Percentiles rank a stretch among this genome's conserved stretches.
These are phyloP conservation scores for Lydus trimaculatus DNA, from an alignment of 2,888 invertebrate genomes.

Conservation along the genomic window DNA sequence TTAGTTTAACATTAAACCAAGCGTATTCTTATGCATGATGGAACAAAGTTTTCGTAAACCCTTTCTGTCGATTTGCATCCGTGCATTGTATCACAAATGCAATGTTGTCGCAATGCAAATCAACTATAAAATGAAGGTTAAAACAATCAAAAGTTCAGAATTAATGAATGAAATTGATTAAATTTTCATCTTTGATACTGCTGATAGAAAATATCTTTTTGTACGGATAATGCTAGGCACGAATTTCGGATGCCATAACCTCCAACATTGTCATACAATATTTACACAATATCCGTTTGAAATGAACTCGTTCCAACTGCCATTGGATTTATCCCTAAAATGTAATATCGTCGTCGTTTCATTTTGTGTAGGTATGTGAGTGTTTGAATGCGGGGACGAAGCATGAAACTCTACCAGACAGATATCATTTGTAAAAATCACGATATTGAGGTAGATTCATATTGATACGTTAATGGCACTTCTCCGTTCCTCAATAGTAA, in stretches of 20 bases:
- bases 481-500: not conserved
- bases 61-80: not conserved
- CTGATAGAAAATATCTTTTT: not conserved
- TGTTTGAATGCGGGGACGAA: not conserved
- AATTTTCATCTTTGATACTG: not conserved
- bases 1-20: not conserved
- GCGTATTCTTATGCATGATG: not conserved
- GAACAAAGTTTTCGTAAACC: not conserved
- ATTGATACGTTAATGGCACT: not conserved
- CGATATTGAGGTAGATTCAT: not conserved
- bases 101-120: constrained; percentile 19
- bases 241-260: not conserved
- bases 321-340: not conserved
- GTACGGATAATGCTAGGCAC: not conserved
- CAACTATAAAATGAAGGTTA: constrained; percentile 28
- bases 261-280: constrained; percentile 1
- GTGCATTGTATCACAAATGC: not conserved
- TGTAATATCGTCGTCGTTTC: not conserved
- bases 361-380: not conserved
- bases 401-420: not conserved
- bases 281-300: not conserved
- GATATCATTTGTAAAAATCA: not conserved
- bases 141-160: constrained; percentile 7
- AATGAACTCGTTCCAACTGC: not conserved
- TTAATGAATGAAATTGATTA: not conserved